phyloP scores from a whole-genome alignment of 2,888 invertebrate species.

The Cosmopolites sordidus region DNA sequence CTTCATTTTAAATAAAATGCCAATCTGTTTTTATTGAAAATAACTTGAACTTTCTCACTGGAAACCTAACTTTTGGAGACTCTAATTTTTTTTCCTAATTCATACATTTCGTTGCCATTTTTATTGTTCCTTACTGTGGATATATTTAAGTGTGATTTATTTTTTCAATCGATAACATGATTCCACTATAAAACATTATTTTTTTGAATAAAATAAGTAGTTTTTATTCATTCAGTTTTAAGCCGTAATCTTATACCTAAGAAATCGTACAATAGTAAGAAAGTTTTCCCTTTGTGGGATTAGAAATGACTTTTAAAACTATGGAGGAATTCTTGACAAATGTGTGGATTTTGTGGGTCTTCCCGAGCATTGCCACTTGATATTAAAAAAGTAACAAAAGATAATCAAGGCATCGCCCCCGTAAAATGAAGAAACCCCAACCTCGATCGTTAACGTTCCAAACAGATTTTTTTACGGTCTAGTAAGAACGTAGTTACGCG shows the following conservation, averaged over 20 bases:
- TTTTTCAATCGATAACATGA: no score
- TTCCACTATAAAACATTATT: no score
- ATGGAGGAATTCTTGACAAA: constrained; percentile 25
- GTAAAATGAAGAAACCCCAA: not conserved
- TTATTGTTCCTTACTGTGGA: no score
- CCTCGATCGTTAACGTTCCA: constrained; percentile 1
- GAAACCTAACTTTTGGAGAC: no score
- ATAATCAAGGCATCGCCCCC: not conserved
- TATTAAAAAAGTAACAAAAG: constrained; percentile 13
- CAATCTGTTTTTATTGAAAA: no score
- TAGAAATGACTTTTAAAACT: constrained; percentile 29
- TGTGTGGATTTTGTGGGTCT: constrained; percentile 16
- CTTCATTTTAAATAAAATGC: no score
- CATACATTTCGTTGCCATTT: no score
- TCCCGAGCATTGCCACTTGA: constrained; percentile 15
- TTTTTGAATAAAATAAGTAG: no score
- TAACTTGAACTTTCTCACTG: no score
- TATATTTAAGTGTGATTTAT: no score
- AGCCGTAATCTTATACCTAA: constrained; percentile 34
- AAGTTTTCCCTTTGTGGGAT: constrained; percentile 38
- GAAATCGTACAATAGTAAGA: constrained; percentile 40
- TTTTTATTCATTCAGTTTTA: no score
- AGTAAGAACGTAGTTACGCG: constrained; percentile 13
- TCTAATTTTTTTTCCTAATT: no score
- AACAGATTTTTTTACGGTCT: constrained; percentile 23